Evolutionary conservation across 2,797 vertebrate genomes (phyloP).

Genomic region (Anas flavirostris): DNA sequence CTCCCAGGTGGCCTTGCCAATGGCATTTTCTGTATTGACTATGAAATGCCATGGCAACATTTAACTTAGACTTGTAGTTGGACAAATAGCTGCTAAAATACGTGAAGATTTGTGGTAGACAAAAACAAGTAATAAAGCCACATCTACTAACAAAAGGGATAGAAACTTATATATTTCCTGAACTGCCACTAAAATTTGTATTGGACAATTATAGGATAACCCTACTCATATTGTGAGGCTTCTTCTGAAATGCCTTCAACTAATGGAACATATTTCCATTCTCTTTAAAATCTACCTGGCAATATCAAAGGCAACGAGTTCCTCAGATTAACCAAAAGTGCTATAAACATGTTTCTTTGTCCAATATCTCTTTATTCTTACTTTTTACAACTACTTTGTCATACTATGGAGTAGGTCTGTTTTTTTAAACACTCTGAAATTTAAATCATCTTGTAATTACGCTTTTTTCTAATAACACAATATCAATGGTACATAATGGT

Average conservation of each 20-base stretch:
- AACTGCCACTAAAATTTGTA: not conserved
- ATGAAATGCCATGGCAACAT: not conserved
- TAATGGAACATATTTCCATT: not conserved
- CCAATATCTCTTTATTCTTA: not conserved
- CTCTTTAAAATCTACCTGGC: not conserved
- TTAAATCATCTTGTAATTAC: not conserved
- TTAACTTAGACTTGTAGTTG: not conserved
- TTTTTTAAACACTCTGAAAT: not conserved
- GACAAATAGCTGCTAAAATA: not conserved
- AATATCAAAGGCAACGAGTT: not conserved
- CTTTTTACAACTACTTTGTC: not conserved
- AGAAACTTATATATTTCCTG: not conserved
- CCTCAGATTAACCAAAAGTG: not conserved
- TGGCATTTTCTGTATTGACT: not conserved
- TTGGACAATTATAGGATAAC: not conserved
- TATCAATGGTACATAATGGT: not conserved
- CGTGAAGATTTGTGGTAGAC: not conserved
- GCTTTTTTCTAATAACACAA: not conserved
- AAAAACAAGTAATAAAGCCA: not conserved
- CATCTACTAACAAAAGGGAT: not conserved
- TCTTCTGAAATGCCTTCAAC: not conserved
- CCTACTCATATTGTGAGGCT: not conserved
- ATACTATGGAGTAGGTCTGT: not conserved
- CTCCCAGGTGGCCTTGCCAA: not conserved
- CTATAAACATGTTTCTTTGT: not conserved